A percentile compares a stretch with the other conserved stretches of the same genome.
These are phyloP conservation scores for Gouania willdenowi DNA, from an alignment of 2,797 vertebrate species.

Conservation along the genomic window DNA sequence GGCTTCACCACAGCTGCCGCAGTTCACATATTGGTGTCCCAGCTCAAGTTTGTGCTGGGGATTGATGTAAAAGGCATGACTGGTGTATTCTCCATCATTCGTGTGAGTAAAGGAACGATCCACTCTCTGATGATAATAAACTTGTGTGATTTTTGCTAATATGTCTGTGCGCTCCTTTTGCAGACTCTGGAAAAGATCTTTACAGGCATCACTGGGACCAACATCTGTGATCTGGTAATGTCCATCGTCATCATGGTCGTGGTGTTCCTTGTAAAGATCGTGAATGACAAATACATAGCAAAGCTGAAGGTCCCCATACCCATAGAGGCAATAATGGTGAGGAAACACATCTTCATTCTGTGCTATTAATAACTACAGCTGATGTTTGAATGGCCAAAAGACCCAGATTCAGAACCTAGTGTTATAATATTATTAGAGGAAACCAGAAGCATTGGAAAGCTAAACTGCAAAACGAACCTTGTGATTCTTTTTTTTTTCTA, in stretches of 20 bases:
- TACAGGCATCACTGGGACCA: slow-evolving; percentile 79
- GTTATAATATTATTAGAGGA: too few species aligned
- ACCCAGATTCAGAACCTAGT: too few species aligned
- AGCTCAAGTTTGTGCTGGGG: slow-evolving; percentile 91
- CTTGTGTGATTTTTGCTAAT: too few species aligned
- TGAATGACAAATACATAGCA: slow-evolving; percentile 83
- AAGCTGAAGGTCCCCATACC: slow-evolving; percentile 89
- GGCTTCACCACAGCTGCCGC: slow-evolving; percentile 92
- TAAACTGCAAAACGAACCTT: too few species aligned
- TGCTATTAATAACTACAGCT: too few species aligned
- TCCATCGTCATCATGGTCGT: slow-evolving; percentile 80
- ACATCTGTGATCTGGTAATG: slow-evolving; percentile 86
- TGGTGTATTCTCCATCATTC: slow-evolving; percentile 78
- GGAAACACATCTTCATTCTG: too few species aligned
- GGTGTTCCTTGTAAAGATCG: slow-evolving; percentile 84
- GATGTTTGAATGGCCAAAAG: too few species aligned
- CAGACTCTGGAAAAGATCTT: slow-evolving; percentile 82
- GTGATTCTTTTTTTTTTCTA: too few species aligned
- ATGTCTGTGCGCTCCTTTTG: slow-evolving; percentile 9
- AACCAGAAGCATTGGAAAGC: too few species aligned
- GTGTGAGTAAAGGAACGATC: slow-evolving; percentile 78
- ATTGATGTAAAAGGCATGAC: slow-evolving; percentile 69
- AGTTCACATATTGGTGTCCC: slow-evolving; percentile 87
- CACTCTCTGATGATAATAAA: too few species aligned
- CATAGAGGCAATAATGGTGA: slow-evolving; percentile 88